phyloP scores from a whole-genome alignment of 2,797 vertebrate species.

The Clarias platycephalus region DNA sequence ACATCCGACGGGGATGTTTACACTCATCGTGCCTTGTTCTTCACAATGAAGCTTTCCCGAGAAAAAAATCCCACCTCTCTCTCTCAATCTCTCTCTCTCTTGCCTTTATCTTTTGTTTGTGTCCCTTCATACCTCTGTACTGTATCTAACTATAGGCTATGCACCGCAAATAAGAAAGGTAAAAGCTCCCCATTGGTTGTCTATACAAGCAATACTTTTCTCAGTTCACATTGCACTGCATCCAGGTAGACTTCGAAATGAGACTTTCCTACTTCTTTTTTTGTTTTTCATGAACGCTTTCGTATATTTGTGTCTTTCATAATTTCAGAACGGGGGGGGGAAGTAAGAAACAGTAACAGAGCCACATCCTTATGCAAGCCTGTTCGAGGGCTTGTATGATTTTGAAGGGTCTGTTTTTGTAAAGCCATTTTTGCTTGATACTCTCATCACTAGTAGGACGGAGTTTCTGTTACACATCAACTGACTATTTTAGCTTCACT shows the following conservation, averaged over 20 bases:
- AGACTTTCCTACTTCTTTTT: slow-evolving; percentile 55
- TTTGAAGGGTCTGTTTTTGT: neutral
- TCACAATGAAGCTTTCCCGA: slow-evolving; percentile 27
- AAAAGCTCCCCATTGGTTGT: slow-evolving; percentile 55
- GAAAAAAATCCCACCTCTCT: slow-evolving; percentile 17
- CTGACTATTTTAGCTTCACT: slow-evolving; percentile 2
- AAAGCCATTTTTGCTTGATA: neutral
- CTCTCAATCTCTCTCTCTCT: neutral
- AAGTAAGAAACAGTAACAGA: neutral
- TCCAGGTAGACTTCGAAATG: slow-evolving; percentile 56
- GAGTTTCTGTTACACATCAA: slow-evolving; percentile 16
- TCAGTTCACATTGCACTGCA: slow-evolving; percentile 64
- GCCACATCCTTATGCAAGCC: neutral
- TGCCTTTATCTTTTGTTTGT: neutral
- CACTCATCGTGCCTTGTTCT: slow-evolving; percentile 51
- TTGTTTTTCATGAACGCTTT: slow-evolving; percentile 56
- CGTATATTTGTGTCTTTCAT: slow-evolving; percentile 42
- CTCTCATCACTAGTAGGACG: neutral
- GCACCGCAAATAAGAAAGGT: slow-evolving; percentile 64
- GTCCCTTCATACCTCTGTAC: slow-evolving; percentile 57
- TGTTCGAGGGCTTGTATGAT: slow-evolving; percentile 8
- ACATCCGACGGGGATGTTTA: slow-evolving; percentile 44
- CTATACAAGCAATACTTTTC: slow-evolving; percentile 72
- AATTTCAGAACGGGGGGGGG: slow-evolving; percentile 34
- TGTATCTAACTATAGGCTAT: slow-evolving; percentile 72